Percentiles rank a stretch among this genome's conserved stretches.
Evolutionary conservation across 2,888 invertebrate genomes (phyloP).

Genomic region (Hymenopus coronatus): DNA sequence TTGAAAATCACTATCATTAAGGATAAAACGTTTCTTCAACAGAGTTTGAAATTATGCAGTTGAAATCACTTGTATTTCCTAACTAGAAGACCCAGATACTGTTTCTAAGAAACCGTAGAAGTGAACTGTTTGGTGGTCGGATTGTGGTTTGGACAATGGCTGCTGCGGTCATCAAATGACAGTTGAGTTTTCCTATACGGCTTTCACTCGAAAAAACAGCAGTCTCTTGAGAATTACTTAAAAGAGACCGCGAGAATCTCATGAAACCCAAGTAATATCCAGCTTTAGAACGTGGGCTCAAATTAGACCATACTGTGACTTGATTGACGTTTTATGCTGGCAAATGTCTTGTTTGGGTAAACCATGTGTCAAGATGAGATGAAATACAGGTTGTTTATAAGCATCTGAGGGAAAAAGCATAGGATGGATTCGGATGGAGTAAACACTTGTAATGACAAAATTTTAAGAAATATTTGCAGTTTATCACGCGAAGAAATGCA

Average conservation of each 20-base stretch:
- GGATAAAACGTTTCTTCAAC: not conserved
- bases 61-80: not conserved
- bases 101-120: not conserved
- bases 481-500: too few relatives aligned
- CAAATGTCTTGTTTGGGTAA: too few relatives aligned
- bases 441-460: too few relatives aligned
- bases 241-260: not conserved
- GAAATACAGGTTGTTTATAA: too few relatives aligned
- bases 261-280: not conserved
- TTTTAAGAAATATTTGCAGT: too few relatives aligned
- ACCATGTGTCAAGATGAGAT: too few relatives aligned
- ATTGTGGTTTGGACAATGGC: not conserved
- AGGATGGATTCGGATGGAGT: too few relatives aligned
- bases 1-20: too few relatives aligned
- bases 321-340: too few relatives aligned
- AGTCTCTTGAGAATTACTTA: not conserved
- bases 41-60: not conserved
- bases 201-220: not conserved
- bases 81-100: not conserved
- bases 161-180: not conserved
- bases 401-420: too few relatives aligned
- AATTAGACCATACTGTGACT: not conserved
- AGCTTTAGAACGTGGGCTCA: not conserved
- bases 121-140: not conserved
- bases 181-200: not conserved